These are phyloP conservation scores for Olivierus martensii DNA, from an alignment of 1,140 invertebrate genomes.

Conservation along the genomic window DNA sequence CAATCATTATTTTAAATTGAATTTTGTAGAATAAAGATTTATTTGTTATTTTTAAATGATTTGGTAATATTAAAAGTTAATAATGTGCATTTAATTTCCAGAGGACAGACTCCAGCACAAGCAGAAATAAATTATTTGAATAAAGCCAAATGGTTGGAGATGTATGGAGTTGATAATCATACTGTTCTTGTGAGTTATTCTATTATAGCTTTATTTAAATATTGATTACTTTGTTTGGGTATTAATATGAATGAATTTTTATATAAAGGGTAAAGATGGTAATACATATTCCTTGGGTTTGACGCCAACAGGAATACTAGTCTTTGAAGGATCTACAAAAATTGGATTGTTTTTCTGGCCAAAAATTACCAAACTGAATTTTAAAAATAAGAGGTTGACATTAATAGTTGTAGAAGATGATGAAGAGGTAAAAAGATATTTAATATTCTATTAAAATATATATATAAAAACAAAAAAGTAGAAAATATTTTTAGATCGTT, in stretches of 20 bases:
- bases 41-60: too few species aligned
- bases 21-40: too few species aligned
- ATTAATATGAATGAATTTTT: too few species aligned
- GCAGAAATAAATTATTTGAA: slow-evolving; percentile 62
- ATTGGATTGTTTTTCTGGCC: slow-evolving; percentile 99
- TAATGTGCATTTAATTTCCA: not conserved
- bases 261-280: slow-evolving; percentile 80
- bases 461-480: too few species aligned
- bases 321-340: slow-evolving; percentile 88
- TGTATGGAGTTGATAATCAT: slow-evolving; percentile 71
- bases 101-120: slow-evolving; percentile 16
- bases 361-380: slow-evolving; percentile 87
- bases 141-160: slow-evolving; percentile 67
- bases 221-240: too few species aligned
- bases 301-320: slow-evolving; percentile 91
- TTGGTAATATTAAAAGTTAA: too few species aligned
- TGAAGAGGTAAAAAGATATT: slow-evolving; percentile 51
- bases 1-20: too few species aligned
- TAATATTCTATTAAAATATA: not conserved
- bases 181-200: slow-evolving; percentile 40
- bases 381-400: slow-evolving; percentile 90
- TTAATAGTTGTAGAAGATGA: slow-evolving; percentile 93
- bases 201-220: not conserved
- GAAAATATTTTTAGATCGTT: too few species aligned
- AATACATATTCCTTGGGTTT: slow-evolving; percentile 93